Base-by-base conservation (phyloP, 2,888 invertebrate species). In the Zhuqinia jingwanae region DNA sequence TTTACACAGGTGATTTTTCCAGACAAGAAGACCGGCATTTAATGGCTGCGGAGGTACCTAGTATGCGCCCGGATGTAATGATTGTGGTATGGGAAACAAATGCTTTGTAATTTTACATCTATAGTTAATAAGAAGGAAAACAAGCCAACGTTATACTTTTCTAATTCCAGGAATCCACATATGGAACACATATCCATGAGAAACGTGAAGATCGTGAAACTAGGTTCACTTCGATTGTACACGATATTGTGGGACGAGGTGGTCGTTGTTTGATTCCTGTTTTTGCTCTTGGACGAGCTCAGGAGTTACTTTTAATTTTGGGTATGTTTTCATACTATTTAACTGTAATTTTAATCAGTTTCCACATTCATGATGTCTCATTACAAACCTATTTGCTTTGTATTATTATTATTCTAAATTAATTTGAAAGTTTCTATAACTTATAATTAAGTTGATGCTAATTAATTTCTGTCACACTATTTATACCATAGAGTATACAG, bases 171-270 rank as follows among this genome's bases (percentile, higher is more conserved):
- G 99, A 99, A 93, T 98, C 99, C 0, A 99, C 99, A 0, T 99
- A 99, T 93, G 99, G 99, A 25, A 99, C 99, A 0, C 99, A 99
- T 93, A 97, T 99, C 89, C 99, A 99, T 93, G 99, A 99, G 93
- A 98, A 98, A 92, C 94, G 99, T 8, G 99, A 99, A 92, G 98
- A 99, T 91, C 94, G 99, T 27, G 99, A 99, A 93, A 95, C 95
- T 82, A 94, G 99, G 56, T 99, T 99, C 93, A 99, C 99, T 0
- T 94, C 95, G 70, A 94, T 99, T 42, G 98, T 99, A 50, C 96
- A 98, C 92, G 99, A 99, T 92, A 99, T 99, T 90, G 99, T 99
- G 1, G 95, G 94, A 91, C 95, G 99, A 91, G 99, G 99, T n/a
- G 99, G 99, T 0, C 95, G 99, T 78, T 99, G 99, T 92, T 94